Evolutionary conservation across 2,113 vertebrate genomes (phyloP).

Genomic region (Gallinago paraguaiae): DNA sequence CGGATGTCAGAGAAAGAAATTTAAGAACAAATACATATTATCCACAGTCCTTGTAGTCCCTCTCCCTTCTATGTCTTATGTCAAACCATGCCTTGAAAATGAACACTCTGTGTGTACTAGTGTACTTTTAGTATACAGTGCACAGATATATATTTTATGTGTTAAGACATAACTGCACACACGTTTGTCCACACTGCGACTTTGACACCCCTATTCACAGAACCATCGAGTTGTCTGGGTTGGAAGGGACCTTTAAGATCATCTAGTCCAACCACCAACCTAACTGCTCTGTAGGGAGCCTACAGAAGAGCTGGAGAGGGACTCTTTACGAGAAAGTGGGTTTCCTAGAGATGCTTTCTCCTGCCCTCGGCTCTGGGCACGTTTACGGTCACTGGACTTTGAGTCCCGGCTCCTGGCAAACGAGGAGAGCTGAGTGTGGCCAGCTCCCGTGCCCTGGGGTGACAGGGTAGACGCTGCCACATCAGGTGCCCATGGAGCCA

Average conservation of each 20-base stretch:
- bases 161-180: not conserved
- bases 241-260: too few species aligned
- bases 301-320: too few species aligned
- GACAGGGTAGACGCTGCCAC: not conserved
- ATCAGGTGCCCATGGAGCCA: too few species aligned
- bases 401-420: not conserved
- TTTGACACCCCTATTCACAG: not conserved
- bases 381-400: fast-evolving
- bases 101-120: not conserved
- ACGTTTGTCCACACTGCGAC: not conserved
- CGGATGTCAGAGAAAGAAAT: not conserved
- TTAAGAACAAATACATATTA: not conserved
- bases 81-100: not conserved
- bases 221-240: too few species aligned
- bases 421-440: not conserved
- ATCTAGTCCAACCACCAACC: too few species aligned
- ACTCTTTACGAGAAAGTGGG: too few species aligned
- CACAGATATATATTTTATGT: not conserved
- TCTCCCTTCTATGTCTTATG: not conserved
- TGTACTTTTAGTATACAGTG: not conserved
- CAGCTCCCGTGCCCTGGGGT: fast-evolving
- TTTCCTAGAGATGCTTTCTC: not conserved
- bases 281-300: too few species aligned
- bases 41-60: not conserved
- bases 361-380: not conserved